Percentiles rank a stretch among this genome's conserved stretches.
These are phyloP conservation scores for Psittacula derbiana DNA, from an alignment of 2,797 vertebrate species.

Conservation along the genomic window DNA sequence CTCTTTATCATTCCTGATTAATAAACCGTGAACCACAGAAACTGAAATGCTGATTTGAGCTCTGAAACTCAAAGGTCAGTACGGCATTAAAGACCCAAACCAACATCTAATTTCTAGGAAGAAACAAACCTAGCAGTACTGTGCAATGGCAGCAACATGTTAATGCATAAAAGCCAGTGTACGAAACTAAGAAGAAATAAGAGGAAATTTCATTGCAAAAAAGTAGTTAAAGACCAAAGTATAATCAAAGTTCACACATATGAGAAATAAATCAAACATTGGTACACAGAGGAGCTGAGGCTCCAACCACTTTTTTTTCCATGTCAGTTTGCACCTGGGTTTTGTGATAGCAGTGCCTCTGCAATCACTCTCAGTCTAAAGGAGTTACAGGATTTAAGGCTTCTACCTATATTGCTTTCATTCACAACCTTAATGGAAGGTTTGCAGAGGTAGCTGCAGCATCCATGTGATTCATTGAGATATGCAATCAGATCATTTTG, in stretches of 20 bases:
- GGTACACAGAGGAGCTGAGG: neutral
- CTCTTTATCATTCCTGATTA: neutral
- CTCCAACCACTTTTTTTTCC: neutral
- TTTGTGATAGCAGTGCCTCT: neutral
- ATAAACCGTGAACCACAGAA: neutral
- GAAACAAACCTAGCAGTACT: neutral
- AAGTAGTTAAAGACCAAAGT: neutral
- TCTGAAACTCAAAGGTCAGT: neutral
- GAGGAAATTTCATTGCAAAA: neutral
- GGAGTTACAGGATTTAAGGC: neutral
- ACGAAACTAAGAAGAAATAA: neutral
- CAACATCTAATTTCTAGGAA: neutral
- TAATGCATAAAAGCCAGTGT: neutral
- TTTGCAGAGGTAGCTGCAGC: neutral
- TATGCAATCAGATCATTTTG: neutral
- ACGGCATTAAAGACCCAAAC: neutral
- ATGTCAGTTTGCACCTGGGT: neutral
- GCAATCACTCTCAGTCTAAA: neutral
- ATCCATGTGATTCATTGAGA: conserved; percentile 41
- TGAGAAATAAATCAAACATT: neutral
- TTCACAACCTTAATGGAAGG: neutral
- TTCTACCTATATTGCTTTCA: neutral
- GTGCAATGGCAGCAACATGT: neutral
- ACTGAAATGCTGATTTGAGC: neutral
- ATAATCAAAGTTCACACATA: neutral